These are phyloP conservation scores for Microctenopoma steveboyesi DNA, from an alignment of 2,797 vertebrate species.

Conservation along the genomic window DNA sequence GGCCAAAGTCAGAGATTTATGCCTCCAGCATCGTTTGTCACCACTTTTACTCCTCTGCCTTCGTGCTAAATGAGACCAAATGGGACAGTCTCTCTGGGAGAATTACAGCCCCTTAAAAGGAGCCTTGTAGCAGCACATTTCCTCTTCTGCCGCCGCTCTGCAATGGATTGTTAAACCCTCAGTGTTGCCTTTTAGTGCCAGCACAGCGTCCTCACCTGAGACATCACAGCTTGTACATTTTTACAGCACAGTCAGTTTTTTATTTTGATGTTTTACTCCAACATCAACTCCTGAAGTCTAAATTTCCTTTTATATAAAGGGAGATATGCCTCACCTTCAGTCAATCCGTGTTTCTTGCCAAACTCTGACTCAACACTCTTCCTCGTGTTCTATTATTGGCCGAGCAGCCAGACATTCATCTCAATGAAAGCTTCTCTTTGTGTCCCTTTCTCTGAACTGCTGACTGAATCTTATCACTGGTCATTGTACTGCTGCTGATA, in stretches of 20 bases:
- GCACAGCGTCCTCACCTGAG: conserved; percentile 24
- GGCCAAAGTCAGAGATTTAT: neutral
- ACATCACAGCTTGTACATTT: conserved; percentile 26
- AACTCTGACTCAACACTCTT: conserved; percentile 47
- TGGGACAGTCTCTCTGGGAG: conserved; percentile 29
- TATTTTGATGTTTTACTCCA: neutral
- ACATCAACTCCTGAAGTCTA: neutral
- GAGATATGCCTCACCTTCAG: conserved; percentile 39
- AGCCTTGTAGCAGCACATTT: conserved; percentile 19
- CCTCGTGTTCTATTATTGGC: conserved; percentile 24
- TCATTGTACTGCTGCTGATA: conserved; percentile 19
- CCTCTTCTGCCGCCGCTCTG: conserved; percentile 19
- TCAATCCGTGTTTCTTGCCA: conserved; percentile 40
- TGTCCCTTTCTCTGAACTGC: conserved; percentile 25
- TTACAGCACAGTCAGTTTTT: neutral
- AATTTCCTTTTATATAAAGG: neutral
- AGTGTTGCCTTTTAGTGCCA: conserved; percentile 25
- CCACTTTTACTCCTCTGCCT: conserved; percentile 17
- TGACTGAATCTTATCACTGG: conserved; percentile 38
- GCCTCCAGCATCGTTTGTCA: conserved; percentile 15
- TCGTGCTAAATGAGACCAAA: conserved; percentile 20
- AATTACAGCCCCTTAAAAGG: conserved; percentile 28
- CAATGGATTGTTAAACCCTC: conserved; percentile 35
- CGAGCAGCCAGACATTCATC: conserved; percentile 34
- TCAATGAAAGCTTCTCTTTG: conserved; percentile 46